These are phyloP conservation scores for Furcifer pardalis DNA, from an alignment of 2,797 vertebrate genomes.

Conservation along the genomic window DNA sequence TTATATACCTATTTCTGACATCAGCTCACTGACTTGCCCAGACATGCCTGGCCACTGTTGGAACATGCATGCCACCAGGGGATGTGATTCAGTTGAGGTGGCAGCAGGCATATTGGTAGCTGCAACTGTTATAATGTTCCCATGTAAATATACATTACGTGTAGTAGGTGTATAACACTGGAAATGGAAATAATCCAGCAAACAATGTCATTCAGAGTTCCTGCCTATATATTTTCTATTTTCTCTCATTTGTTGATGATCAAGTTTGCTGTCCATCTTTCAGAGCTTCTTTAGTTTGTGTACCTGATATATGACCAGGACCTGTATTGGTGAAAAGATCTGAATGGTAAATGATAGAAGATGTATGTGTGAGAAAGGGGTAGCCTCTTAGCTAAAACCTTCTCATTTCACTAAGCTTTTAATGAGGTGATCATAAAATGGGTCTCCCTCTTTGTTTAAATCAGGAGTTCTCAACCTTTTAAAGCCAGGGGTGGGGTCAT, in stretches of 20 bases:
- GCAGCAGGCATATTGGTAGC: too few relatives aligned
- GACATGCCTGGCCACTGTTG: too few relatives aligned
- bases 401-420: background rate
- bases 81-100: too few relatives aligned
- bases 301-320: background rate
- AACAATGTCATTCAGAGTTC: background rate
- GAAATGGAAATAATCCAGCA: slow-evolving; percentile 8
- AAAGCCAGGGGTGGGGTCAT: too few relatives aligned
- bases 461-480: too few relatives aligned
- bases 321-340: background rate
- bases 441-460: background rate
- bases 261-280: background rate
- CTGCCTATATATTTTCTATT: background rate
- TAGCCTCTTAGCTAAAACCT: too few relatives aligned
- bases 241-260: background rate
- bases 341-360: background rate
- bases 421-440: background rate
- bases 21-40: too few relatives aligned
- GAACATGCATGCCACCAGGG: too few relatives aligned
- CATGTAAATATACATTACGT: too few relatives aligned
- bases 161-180: background rate
- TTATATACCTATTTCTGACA: too few relatives aligned
- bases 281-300: background rate
- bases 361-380: background rate
- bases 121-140: too few relatives aligned